Evolutionary conservation across 2,888 invertebrate species (phyloP).

Genomic region (Aromia moschata): DNA sequence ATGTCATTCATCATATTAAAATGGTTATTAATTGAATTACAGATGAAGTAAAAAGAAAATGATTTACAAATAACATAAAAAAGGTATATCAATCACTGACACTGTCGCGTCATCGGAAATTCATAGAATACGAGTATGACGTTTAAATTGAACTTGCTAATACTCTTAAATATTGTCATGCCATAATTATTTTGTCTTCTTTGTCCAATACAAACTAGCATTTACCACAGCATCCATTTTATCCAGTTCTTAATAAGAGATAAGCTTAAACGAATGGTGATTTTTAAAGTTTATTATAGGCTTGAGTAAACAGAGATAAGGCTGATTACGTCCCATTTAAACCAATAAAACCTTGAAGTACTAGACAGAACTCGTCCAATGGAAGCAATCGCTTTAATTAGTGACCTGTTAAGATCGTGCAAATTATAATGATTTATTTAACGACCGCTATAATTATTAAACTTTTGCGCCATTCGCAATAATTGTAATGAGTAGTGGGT

Average conservation of each 20-base stretch:
- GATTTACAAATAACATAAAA: no score
- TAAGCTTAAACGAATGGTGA: conserved; percentile 2
- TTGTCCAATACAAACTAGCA: no score
- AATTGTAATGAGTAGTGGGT: neutral
- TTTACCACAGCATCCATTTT: no score
- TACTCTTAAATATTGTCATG: no score
- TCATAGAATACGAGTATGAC: no score
- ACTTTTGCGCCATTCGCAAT: neutral
- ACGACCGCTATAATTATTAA: neutral
- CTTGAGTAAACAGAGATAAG: conserved; percentile 6
- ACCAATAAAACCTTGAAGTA: neutral
- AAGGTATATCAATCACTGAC: no score
- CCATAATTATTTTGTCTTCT: no score
- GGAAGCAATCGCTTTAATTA: neutral
- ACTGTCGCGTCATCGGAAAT: no score
- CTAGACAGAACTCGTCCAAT: conserved; percentile 9
- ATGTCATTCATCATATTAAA: no score
- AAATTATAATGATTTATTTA: neutral
- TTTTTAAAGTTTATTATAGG: conserved; percentile 14
- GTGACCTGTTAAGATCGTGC: neutral
- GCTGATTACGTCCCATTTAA: neutral
- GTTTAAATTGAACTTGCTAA: no score
- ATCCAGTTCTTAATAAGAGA: neutral
- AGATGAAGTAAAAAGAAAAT: no score
- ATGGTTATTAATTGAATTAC: no score